A percentile compares a stretch with the other conserved stretches of the same genome.
phyloP scores from a whole-genome alignment of 1,140 invertebrate genomes.

The Calephelis virginiensis region DNA sequence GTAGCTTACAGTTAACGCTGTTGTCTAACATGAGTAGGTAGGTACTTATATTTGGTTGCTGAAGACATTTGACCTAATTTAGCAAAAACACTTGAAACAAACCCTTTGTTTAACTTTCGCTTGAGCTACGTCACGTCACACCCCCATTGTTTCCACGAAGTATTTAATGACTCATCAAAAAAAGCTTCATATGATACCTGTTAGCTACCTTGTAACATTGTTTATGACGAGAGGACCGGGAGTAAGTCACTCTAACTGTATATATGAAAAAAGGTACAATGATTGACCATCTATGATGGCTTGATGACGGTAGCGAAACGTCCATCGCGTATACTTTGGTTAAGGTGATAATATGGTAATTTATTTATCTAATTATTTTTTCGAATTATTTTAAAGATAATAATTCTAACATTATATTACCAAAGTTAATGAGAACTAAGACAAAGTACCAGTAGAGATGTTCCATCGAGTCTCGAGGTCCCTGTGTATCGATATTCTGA shows the following conservation, averaged over 20 bases:
- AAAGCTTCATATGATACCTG: neutral
- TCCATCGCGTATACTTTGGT: no score
- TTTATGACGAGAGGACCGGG: neutral
- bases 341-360: no score
- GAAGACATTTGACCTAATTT: constrained; percentile 36
- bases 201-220: neutral
- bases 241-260: neutral
- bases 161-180: constrained; percentile 21
- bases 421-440: no score
- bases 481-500: no score
- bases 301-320: no score
- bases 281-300: no score
- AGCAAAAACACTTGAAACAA: neutral
- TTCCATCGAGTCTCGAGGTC: no score
- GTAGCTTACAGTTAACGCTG: neutral
- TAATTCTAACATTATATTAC: no score
- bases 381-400: no score
- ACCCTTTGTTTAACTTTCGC: constrained; percentile 12
- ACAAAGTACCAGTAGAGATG: no score
- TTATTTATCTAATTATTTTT: no score
- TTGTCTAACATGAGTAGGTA: constrained; percentile 10
- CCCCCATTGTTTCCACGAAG: constrained; percentile 22
- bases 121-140: constrained; percentile 21
- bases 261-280: no score
- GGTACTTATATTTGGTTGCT: constrained; percentile 7